Evolutionary conservation across 1,140 invertebrate species (phyloP).

Genomic region (Zeugodacus cucurbitae): DNA sequence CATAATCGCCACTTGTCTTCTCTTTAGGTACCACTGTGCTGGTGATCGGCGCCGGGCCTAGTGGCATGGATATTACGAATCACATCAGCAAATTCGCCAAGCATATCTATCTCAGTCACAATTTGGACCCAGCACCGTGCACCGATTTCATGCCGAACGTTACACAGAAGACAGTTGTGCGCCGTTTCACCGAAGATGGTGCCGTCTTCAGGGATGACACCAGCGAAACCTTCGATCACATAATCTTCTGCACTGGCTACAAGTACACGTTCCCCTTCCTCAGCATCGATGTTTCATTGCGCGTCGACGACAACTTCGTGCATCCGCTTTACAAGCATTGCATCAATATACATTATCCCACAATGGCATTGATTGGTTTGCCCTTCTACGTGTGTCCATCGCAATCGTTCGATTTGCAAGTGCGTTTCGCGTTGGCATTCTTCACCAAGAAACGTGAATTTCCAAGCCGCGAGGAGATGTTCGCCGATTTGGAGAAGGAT

Average conservation of each 20-base stretch:
- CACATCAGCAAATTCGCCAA: conserved; percentile 77
- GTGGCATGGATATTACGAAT: conserved; percentile 87
- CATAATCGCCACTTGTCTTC: background rate
- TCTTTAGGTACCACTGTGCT: conserved; percentile 70
- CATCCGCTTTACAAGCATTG: conserved; percentile 89
- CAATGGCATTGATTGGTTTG: conserved; percentile 84
- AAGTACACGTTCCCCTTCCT: conserved; percentile 86
- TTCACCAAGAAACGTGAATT: conserved; percentile 74
- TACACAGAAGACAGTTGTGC: conserved; percentile 74
- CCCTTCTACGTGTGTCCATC: conserved; percentile 85
- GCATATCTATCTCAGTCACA: conserved; percentile 77
- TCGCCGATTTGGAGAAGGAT: conserved; percentile 73
- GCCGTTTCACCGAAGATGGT: conserved; percentile 68
- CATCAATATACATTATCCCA: conserved; percentile 81
- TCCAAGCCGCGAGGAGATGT: conserved; percentile 77
- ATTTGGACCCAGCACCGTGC: conserved; percentile 70
- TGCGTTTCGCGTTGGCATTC: conserved; percentile 76
- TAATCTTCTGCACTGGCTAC: conserved; percentile 89
- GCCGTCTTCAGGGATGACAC: conserved; percentile 74
- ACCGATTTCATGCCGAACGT: conserved; percentile 76
- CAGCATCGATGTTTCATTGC: conserved; percentile 75
- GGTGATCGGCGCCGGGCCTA: conserved; percentile 87
- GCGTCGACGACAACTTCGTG: conserved; percentile 82
- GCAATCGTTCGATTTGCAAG: conserved; percentile 87
- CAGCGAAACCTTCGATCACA: conserved; percentile 72